phyloP scores from a whole-genome alignment of 2,888 invertebrate species.

The Gortyna flavago region DNA sequence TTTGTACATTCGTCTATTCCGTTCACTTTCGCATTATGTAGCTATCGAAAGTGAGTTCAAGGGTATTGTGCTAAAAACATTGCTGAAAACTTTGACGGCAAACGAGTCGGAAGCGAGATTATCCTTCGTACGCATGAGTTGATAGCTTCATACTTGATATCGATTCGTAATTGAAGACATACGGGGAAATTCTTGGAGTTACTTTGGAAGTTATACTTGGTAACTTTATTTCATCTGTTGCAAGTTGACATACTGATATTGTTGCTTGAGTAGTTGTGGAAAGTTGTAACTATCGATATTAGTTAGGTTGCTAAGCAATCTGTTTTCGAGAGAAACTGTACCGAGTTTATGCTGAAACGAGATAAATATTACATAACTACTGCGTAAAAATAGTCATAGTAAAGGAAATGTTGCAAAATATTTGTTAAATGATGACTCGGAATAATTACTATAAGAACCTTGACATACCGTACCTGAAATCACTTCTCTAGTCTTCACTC shows the following conservation, averaged over 20 bases:
- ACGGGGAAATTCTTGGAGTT: slow-evolving; percentile 1
- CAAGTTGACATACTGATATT: slow-evolving; percentile 14
- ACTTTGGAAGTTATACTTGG: neutral
- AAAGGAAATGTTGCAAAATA: neutral
- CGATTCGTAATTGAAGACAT: slow-evolving; percentile 37
- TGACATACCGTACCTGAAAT: too few relatives aligned
- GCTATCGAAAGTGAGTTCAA: slow-evolving; percentile 50
- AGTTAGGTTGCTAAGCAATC: neutral
- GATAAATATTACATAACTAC: neutral
- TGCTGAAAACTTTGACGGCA: slow-evolving; percentile 69
- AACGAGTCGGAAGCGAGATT: slow-evolving; percentile 70
- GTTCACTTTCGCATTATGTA: slow-evolving; percentile 41
- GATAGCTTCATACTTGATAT: slow-evolving; percentile 59
- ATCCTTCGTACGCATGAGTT: slow-evolving; percentile 67
- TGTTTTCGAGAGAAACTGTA: neutral
- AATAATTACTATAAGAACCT: too few relatives aligned
- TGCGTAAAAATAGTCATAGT: neutral
- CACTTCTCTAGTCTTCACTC: too few relatives aligned
- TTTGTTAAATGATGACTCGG: too few relatives aligned
- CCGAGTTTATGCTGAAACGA: neutral
- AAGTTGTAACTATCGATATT: slow-evolving; percentile 2
- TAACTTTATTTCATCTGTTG: slow-evolving; percentile 23
- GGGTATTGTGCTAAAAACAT: slow-evolving; percentile 70
- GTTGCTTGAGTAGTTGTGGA: neutral
- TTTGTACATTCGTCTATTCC: slow-evolving; percentile 26